Evolutionary conservation across 2,888 invertebrate genomes (phyloP).

Genomic region (Anorthoa munda): DNA sequence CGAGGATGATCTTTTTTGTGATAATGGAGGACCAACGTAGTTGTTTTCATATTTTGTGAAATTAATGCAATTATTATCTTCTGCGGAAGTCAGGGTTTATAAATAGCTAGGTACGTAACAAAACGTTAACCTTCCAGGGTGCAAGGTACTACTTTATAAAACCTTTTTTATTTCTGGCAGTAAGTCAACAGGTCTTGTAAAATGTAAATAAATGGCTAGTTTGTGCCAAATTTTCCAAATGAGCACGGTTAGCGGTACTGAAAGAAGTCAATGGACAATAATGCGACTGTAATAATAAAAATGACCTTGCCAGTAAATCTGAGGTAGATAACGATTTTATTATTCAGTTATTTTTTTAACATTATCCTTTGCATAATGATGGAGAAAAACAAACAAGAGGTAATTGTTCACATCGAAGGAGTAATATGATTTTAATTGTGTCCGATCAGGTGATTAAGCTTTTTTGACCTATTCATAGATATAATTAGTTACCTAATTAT

Average conservation of each 20-base stretch:
- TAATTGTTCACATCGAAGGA: neutral
- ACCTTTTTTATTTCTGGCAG: neutral
- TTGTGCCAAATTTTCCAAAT: neutral
- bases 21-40: slow-evolving; percentile 1
- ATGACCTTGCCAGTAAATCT: neutral
- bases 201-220: neutral
- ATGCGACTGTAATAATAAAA: slow-evolving; percentile 17
- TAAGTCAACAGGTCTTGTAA: neutral
- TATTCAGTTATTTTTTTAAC: neutral
- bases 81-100: neutral
- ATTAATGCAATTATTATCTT: neutral
- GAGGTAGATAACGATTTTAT: neutral
- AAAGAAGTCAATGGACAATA: slow-evolving; percentile 6
- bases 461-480: slow-evolving; percentile 12
- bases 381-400: slow-evolving; percentile 7
- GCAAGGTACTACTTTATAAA: neutral
- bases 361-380: neutral
- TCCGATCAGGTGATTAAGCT: slow-evolving; percentile 6
- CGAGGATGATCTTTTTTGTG: slow-evolving; percentile 34
- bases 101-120: neutral
- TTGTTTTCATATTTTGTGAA: slow-evolving; percentile 6
- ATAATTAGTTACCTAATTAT: slow-evolving; percentile 10
- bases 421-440: slow-evolving; percentile 30
- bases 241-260: neutral
- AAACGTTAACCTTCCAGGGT: too few species aligned